Base-by-base conservation (phyloP, 30 jellyfish, hydroid and myxozoan species). In the Clytia hemisphaerica region DNA sequence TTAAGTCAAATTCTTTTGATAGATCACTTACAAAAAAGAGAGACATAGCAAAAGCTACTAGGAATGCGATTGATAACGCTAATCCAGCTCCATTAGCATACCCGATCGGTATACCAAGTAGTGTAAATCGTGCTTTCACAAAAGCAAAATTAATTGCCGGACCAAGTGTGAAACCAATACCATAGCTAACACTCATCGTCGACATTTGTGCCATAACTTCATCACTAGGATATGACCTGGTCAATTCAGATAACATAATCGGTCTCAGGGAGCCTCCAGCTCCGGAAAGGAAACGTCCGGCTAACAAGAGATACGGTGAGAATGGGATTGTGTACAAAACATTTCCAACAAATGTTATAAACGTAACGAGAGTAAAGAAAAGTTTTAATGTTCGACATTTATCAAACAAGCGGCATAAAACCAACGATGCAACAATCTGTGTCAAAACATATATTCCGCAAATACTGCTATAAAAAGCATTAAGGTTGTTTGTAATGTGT, bases 21-120 rank as follows among this genome's bases (percentile, higher is more conserved):
- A 61, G 27, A 61, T 61, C 75, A 61, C 26, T 28, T 4, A 61
- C 68, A 61, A 61, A 28, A 3, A 38, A 15, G n/a, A 9, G 58
- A 3, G 75, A 18, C 4, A 29, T 26, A 4, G 35, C 7, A 2
- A 4, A 22, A 28, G 40, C n/a, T 21, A 61, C 22, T n/a, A 29
- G 2, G 15, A 28, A 61, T 33, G 35, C 12, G n/a, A 9, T 3
- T 15, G 75, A 61, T 26, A 61, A 4, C 4, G n/a, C 12, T 30
- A 61, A 35, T 27, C 75, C 75, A 61, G 75, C 63, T 10, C 26
- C 58, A 21, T 28, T 61, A 9, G 26, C 75, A 35, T 18, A 61
- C 18, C 27, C n/a, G 27, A 61, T 61, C 4, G 10, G 58, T 61
- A 61, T 28, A 4, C 4, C 34, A 61, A 61, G 63, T 16, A 61